Evolutionary conservation across 2,888 invertebrate species (phyloP).

Genomic region (Andrena marginata): DNA sequence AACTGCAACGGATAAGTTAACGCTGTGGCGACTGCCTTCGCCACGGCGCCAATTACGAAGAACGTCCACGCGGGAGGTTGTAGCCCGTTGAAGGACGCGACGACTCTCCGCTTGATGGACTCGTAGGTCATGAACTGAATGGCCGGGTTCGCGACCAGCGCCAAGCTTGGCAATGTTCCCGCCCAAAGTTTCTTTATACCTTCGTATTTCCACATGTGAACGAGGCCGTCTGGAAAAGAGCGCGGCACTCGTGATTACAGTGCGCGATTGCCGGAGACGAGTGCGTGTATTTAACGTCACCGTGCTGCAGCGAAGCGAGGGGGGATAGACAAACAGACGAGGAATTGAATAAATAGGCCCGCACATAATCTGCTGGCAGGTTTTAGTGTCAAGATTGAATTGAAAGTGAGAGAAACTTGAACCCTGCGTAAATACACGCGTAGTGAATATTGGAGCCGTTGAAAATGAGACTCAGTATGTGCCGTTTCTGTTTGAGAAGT

Average conservation of each 20-base stretch:
- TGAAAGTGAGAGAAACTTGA: no score
- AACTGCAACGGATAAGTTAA: conserved; percentile 96
- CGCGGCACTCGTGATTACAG: not conserved
- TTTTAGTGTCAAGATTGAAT: no score
- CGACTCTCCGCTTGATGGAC: conserved; percentile 90
- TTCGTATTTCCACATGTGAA: conserved; percentile 90
- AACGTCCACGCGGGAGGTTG: conserved; percentile 89
- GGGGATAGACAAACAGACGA: not conserved
- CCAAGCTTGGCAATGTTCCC: conserved; percentile 93
- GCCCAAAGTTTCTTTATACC: conserved; percentile 93
- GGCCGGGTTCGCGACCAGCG: conserved; percentile 95
- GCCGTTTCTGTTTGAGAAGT: no score
- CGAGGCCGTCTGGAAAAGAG: conserved; percentile 87
- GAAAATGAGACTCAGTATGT: no score
- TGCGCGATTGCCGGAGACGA: not conserved
- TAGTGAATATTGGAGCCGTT: no score
- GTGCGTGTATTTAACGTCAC: not conserved
- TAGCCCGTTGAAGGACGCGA: conserved; percentile 85
- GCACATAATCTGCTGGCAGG: no score
- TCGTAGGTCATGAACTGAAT: conserved; percentile 97
- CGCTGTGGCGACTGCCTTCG: conserved; percentile 94
- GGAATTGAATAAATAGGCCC: not conserved
- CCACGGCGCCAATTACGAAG: conserved; percentile 91
- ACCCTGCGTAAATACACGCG: no score
- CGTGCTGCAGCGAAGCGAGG: not conserved